Percentiles rank a stretch among this genome's conserved stretches.
Evolutionary conservation across 2,113 vertebrate species (phyloP).

Genomic region (Oncorhynchus mykiss): DNA sequence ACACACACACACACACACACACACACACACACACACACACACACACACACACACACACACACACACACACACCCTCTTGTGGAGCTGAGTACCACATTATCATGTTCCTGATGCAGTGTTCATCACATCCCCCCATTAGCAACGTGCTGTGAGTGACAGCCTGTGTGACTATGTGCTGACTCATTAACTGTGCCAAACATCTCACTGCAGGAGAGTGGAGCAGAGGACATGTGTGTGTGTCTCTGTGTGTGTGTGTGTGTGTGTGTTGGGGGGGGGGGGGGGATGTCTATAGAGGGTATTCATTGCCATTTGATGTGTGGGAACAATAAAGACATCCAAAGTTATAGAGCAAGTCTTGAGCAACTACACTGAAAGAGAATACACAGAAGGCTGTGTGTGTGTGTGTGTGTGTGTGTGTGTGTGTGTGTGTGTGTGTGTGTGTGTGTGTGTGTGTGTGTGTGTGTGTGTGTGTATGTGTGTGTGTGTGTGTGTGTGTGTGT

Average conservation of each 20-base stretch:
- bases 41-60: background rate
- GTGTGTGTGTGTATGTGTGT: too few species aligned
- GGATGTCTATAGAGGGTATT: background rate
- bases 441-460: too few species aligned
- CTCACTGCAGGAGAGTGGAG: background rate
- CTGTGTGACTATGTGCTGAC: conserved; percentile 9
- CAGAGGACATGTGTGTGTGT: background rate
- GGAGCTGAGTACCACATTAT: conserved; percentile 3
- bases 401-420: background rate
- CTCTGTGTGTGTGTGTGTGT: background rate
- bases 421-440: too few species aligned
- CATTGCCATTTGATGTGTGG: background rate
- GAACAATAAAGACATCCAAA: background rate
- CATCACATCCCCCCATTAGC: conserved; percentile 1
- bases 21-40: background rate
- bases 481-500: too few species aligned
- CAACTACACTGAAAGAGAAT: background rate
- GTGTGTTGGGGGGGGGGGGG: too few species aligned
- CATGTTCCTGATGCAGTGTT: conserved; percentile 16
- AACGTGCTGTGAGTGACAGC: background rate
- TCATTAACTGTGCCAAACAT: conserved; percentile 9
- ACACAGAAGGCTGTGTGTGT: background rate
- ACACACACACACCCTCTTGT: too few species aligned
- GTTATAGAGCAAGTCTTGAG: background rate
- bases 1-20: background rate